phyloP scores from a whole-genome alignment of 2,797 vertebrate species.

The Pantherophis vulpinus region DNA sequence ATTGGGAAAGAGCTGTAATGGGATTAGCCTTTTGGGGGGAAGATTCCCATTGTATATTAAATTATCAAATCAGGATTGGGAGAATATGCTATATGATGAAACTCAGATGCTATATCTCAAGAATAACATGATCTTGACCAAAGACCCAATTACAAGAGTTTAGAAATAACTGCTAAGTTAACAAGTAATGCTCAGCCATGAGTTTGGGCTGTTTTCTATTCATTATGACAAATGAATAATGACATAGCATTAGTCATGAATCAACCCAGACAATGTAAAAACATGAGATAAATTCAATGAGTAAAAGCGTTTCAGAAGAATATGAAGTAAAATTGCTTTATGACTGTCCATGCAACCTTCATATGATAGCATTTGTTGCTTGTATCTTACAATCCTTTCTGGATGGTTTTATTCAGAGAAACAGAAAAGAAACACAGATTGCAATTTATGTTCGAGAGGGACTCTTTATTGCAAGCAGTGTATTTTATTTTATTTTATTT shows the following conservation, averaged over 20 bases:
- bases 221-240: neutral
- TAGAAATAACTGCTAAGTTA: neutral
- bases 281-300: neutral
- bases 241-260: neutral
- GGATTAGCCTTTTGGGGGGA: neutral
- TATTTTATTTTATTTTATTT: slow-evolving; percentile 71
- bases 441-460: slow-evolving; percentile 66
- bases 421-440: slow-evolving; percentile 15
- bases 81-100: neutral
- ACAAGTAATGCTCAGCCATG: neutral
- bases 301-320: neutral
- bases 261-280: neutral
- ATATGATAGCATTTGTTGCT: neutral
- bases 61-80: neutral
- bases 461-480: slow-evolving; percentile 96
- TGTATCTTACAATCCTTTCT: neutral
- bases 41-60: neutral
- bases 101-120: neutral
- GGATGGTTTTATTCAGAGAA: neutral
- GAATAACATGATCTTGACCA: neutral
- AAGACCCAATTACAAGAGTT: neutral
- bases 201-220: neutral
- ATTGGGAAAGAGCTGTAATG: neutral
- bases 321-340: neutral
- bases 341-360: neutral